Percentiles rank a stretch among this genome's conserved stretches.
phyloP scores from a whole-genome alignment of 2,888 invertebrate species.

The Rhamnusium bicolor region DNA sequence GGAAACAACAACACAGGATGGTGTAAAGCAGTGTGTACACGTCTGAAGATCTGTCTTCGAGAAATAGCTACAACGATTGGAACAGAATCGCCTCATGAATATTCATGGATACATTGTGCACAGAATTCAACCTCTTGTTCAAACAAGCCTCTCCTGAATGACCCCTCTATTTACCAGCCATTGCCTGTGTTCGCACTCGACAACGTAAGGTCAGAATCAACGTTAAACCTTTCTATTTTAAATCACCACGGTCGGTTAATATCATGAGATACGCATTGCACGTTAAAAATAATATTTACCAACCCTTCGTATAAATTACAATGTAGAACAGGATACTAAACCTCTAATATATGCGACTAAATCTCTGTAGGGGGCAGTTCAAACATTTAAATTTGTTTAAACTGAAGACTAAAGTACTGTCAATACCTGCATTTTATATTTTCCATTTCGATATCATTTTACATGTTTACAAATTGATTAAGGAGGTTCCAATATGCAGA shows the following conservation, averaged over 20 bases:
- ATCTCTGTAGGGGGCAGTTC: neutral
- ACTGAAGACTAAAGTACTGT: neutral
- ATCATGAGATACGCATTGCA: neutral
- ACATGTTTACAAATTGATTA: too few relatives aligned
- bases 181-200: constrained; percentile 33
- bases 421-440: neutral
- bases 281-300: constrained; percentile 24
- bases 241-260: neutral
- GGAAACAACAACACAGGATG: constrained; percentile 7
- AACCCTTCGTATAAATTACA: constrained; percentile 16
- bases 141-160: constrained; percentile 32
- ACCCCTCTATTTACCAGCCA: constrained; percentile 40
- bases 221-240: constrained; percentile 18
- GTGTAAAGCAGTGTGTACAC: constrained; percentile 27
- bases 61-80: constrained; percentile 21
- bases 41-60: constrained; percentile 18
- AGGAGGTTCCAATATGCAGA: too few relatives aligned
- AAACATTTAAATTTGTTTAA: neutral
- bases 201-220: constrained; percentile 35
- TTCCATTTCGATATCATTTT: too few relatives aligned
- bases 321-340: neutral
- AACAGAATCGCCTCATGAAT: constrained; percentile 46
- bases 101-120: constrained; percentile 47
- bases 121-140: constrained; percentile 32
- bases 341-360: constrained; percentile 16